Evolutionary conservation across 37 sponge, comb jelly and placozoan genomes (phyloP).

Genomic region (Eunapius fragilis): DNA sequence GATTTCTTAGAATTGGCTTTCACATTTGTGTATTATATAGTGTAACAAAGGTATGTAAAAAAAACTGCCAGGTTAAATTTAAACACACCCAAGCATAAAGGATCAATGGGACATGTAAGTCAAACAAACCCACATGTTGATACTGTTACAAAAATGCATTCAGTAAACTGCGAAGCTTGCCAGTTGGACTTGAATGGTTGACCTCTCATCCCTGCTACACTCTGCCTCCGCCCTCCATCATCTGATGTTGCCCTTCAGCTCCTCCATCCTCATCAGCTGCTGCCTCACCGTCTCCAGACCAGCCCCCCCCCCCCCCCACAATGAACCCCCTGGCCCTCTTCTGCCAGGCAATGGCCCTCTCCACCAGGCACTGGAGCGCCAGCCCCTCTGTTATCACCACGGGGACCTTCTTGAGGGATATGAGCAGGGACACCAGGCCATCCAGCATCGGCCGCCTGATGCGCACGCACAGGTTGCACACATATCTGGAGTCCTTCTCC

Average conservation of each 20-base stretch:
- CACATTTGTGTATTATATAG: conserved; percentile 55
- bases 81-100: too few species aligned
- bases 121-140: background rate
- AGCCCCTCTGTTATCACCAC: conserved; percentile 78
- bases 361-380: conserved; percentile 76
- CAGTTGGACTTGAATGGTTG: conserved; percentile 20
- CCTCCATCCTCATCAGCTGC: conserved; percentile 49
- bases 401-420: conserved; percentile 61
- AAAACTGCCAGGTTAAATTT: background rate
- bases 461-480: conserved; percentile 78
- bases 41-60: too few species aligned
- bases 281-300: conserved; percentile 40
- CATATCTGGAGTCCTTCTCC: conserved; percentile 50
- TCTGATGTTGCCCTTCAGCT: conserved; percentile 43
- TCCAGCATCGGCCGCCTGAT: conserved; percentile 72
- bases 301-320: background rate
- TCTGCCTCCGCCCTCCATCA: conserved; percentile 50
- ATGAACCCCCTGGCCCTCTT: conserved; percentile 65
- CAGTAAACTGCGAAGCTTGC: conserved; percentile 61
- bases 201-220: background rate
- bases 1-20: conserved; percentile 24
- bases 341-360: conserved; percentile 90
- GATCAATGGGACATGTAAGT: too few species aligned
- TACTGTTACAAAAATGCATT: background rate
- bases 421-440: conserved; percentile 37